Base-by-base conservation (phyloP, 2,888 invertebrate genomes). In the Dyspetes luteomarginatus region DNA sequence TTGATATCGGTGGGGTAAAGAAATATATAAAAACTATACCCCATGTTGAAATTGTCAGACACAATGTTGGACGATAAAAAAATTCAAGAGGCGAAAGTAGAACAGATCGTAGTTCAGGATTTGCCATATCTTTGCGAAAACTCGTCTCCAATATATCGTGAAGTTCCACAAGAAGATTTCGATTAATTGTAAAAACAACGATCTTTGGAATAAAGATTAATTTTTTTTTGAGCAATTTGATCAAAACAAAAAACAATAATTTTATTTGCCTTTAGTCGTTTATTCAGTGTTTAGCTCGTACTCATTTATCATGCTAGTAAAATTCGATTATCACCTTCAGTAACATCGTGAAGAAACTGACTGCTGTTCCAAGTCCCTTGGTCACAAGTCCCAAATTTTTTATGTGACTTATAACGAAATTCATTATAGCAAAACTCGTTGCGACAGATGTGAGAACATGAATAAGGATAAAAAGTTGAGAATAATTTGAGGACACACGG, bases 11-110 rank as follows among this genome's bases (percentile, higher is more conserved):
- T n/a, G 79, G 79, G 0, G 15, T 50, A 1, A 76, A 12, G 36
- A 36, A 43, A 30, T 64, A 58, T 17, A 71, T 41, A 4, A 43
- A 7, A 5, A 19, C 12, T 15, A 58, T 17, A 5, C n/a, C 5
- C 4, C 17, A 55, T 0, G 26, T 36, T 0, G 43, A 19, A 1
- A 62, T 2, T 3, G 56, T 36, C 2, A 56, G 24, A 0, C 62
- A 3, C 2, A 64, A 3, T 0, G 73, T 55, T 4, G 67, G 77
- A 3, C 55, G 56, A 68, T 64, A 28, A 24, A 72, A 77, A 43
- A 7, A 45, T 0, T 17, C 0, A 12, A 68, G 7, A 2, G 50
- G 52, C 4, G 76, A 67, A 2, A 81, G 60, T 17, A 48, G 3
- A 1, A 15, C 48, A 17, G 15, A 2, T 15, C 17, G 48, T 3